Evolutionary conservation across 2,888 invertebrate species (phyloP).

Genomic region (Ophion costatus): DNA sequence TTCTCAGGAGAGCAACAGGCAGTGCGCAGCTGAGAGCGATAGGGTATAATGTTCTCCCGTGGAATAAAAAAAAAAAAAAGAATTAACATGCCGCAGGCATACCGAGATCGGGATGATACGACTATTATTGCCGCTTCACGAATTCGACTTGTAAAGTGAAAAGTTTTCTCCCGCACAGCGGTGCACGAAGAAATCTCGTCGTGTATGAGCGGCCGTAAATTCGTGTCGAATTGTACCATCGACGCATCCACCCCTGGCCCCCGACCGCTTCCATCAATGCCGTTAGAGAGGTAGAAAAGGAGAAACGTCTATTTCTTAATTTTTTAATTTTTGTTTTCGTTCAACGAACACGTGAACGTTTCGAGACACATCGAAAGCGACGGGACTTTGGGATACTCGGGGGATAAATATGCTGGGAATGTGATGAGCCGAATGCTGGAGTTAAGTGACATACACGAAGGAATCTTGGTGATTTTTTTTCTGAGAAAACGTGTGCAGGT

Average conservation of each 20-base stretch:
- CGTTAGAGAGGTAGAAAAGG: neutral
- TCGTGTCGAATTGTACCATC: neutral
- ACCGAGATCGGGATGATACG: slow-evolving; percentile 24
- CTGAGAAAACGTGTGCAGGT: slow-evolving; percentile 7
- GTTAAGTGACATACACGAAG: neutral
- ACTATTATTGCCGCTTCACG: slow-evolving; percentile 17
- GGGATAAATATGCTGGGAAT: neutral
- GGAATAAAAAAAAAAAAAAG: slow-evolving; percentile 13
- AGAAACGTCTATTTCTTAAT: neutral
- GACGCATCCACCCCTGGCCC: neutral
- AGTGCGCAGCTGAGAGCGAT: slow-evolving; percentile 37
- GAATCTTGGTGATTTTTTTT: too few relatives aligned
- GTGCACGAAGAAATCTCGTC: neutral
- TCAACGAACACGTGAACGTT: neutral
- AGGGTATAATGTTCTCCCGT: slow-evolving; percentile 13
- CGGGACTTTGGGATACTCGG: neutral
- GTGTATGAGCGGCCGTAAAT: neutral
- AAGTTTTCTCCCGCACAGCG: neutral
- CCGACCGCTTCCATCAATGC: neutral
- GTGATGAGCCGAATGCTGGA: neutral
- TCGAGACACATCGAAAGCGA: neutral
- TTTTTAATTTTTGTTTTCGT: neutral
- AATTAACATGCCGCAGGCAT: slow-evolving; percentile 34
- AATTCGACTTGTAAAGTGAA: slow-evolving; percentile 5
- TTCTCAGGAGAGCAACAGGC: slow-evolving; percentile 43